Percentiles rank a stretch among this genome's conserved stretches.
Conservation (phyloP, 2,888 invertebrate species). For the Ommatoiulus sabulosus region DNA sequence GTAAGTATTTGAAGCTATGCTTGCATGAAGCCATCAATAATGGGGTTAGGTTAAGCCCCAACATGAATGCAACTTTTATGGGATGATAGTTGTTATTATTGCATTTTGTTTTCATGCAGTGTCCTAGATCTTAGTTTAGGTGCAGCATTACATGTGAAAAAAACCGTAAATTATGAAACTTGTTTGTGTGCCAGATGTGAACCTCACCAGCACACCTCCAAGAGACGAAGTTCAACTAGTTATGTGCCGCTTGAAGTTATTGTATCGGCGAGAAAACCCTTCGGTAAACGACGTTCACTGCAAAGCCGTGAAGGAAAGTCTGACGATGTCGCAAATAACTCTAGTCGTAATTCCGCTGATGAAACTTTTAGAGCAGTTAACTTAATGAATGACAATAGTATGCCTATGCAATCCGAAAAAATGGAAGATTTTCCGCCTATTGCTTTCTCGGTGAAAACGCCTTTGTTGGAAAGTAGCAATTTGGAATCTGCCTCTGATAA, state of each 20-base stretch:
- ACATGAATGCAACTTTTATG: too few species aligned
- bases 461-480: neutral
- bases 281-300: neutral
- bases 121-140: too few species aligned
- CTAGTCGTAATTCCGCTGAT: neutral
- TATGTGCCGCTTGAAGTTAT: neutral
- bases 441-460: constrained; percentile 3
- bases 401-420: neutral
- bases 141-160: too few species aligned
- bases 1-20: too few species aligned
- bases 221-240: neutral
- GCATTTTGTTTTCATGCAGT: too few species aligned
- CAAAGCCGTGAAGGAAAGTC: neutral
- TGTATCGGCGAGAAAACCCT: neutral
- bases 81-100: too few species aligned
- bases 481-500: neutral
- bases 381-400: neutral
- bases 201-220: neutral
- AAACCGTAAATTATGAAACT: neutral
- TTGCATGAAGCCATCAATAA: too few species aligned
- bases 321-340: neutral
- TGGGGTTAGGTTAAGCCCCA: too few species aligned
- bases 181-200: constrained; percentile 16
- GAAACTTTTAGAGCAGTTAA: neutral
- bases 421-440: neutral